Evolutionary conservation across 2,888 invertebrate genomes (phyloP).

Genomic region (Ischnus inquisitorius): DNA sequence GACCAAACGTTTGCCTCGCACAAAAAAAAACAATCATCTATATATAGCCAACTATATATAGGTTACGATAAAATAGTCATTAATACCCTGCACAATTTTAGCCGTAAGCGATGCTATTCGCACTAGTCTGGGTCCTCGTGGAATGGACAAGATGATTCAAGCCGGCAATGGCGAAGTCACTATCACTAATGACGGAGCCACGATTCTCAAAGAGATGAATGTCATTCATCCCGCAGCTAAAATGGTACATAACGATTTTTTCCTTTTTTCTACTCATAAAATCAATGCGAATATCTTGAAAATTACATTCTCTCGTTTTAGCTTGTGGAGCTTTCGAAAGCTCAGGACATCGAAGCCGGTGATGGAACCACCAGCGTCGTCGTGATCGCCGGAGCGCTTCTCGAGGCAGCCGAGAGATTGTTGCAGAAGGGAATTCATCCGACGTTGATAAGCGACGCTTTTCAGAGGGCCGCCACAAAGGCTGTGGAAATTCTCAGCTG

Average conservation of each 20-base stretch:
- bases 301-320: conserved; percentile 83
- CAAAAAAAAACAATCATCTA: background rate
- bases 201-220: conserved; percentile 99
- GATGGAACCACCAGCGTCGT: conserved; percentile 99
- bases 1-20: background rate
- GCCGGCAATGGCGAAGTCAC: conserved; percentile 98
- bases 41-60: background rate
- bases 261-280: conserved; percentile 4
- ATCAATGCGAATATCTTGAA: background rate
- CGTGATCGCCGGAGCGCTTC: conserved; percentile 97
- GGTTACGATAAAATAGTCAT: background rate
- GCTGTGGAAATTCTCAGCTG: conserved; percentile 91
- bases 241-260: conserved; percentile 90
- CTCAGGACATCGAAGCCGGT: conserved; percentile 99
- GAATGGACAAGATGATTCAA: conserved; percentile 99
- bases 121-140: conserved; percentile 98
- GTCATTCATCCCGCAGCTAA: conserved; percentile 99
- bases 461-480: conserved; percentile 94
- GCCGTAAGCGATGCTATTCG: conserved; percentile 99
- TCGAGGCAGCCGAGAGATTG: conserved; percentile 97
- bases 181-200: conserved; percentile 99
- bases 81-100: conserved; percentile 85
- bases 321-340: conserved; percentile 99
- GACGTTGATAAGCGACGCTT: conserved; percentile 98
- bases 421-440: conserved; percentile 98